These are phyloP conservation scores for Pogonus chalceus DNA, from an alignment of 1,140 invertebrate species.

Conservation along the genomic window DNA sequence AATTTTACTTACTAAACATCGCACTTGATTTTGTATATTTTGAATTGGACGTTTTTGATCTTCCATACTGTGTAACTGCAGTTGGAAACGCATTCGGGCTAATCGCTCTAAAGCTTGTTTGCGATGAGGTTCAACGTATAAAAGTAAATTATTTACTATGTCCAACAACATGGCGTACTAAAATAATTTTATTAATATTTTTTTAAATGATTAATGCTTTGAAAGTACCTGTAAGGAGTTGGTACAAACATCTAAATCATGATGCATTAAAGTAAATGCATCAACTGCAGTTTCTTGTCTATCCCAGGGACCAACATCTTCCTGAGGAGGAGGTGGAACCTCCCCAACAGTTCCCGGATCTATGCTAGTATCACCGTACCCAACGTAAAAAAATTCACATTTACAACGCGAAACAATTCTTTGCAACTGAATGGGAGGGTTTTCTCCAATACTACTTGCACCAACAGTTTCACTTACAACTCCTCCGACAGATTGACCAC, in stretches of 20 bases:
- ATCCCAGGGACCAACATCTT: conserved; percentile 63
- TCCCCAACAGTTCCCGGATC: conserved; percentile 55
- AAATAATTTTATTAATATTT: conserved; percentile 24
- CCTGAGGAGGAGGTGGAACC: conserved; percentile 54
- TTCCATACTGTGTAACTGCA: conserved; percentile 80
- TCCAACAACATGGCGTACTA: conserved; percentile 93
- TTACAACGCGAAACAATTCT: conserved; percentile 93
- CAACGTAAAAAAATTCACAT: conserved; percentile 96
- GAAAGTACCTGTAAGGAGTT: conserved; percentile 72
- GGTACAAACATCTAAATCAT: conserved; percentile 94
- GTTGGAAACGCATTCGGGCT: conserved; percentile 84
- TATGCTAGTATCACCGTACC: conserved; percentile 74
- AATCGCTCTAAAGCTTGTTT: conserved; percentile 84
- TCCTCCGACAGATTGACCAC: conserved; percentile 91
- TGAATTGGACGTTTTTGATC: conserved; percentile 89
- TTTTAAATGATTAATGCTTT: neutral
- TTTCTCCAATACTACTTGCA: conserved; percentile 50
- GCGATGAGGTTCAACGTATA: conserved; percentile 92
- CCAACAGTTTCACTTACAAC: conserved; percentile 89
- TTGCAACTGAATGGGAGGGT: conserved; percentile 61
- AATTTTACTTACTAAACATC: conserved; percentile 69
- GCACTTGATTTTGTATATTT: conserved; percentile 76
- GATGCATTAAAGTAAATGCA: conserved; percentile 95
- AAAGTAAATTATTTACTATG: conserved; percentile 91
- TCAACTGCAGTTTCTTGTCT: conserved; percentile 81